Evolutionary conservation across 2,797 vertebrate genomes (phyloP).

Genomic region (Esox masquinongy): DNA sequence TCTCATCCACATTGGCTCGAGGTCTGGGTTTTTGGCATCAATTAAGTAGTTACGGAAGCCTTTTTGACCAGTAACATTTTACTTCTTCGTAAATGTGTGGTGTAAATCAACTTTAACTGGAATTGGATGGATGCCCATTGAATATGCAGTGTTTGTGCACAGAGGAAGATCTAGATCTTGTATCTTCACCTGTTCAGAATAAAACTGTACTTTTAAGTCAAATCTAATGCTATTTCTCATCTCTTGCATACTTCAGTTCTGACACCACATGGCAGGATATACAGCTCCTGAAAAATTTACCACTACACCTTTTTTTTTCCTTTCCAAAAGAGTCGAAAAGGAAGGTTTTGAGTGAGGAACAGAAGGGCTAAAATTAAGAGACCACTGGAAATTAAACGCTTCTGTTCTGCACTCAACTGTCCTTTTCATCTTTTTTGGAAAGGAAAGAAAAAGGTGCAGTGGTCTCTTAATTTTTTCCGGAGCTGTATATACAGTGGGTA

Average conservation of each 20-base stretch:
- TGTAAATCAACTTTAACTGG: slow-evolving; percentile 54
- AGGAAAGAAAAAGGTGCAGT: no score
- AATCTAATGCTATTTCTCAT: slow-evolving; percentile 46
- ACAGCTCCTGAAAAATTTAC: slow-evolving; percentile 22
- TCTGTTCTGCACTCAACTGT: no score
- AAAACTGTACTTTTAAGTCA: slow-evolving; percentile 46
- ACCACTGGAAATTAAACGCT: slow-evolving; percentile 21
- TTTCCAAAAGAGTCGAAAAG: no score
- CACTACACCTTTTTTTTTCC: no score
- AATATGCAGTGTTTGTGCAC: slow-evolving; percentile 54
- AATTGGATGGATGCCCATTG: slow-evolving; percentile 39
- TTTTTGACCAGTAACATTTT: slow-evolving; percentile 52
- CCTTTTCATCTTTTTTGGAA: no score
- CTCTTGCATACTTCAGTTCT: slow-evolving; percentile 24
- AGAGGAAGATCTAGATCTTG: slow-evolving; percentile 48
- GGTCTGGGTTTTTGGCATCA: slow-evolving; percentile 25
- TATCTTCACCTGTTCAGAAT: slow-evolving; percentile 59
- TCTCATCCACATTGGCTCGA: slow-evolving; percentile 15
- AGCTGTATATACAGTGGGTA: no score
- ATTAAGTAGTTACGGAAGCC: slow-evolving; percentile 38
- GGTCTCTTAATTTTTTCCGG: no score
- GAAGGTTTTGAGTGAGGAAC: no score
- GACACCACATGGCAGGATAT: slow-evolving; percentile 30
- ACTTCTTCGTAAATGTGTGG: slow-evolving; percentile 62
- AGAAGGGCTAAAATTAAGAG: no score